phyloP scores from a whole-genome alignment of 2,888 invertebrate genomes.

The Pseudoips prasinana region DNA sequence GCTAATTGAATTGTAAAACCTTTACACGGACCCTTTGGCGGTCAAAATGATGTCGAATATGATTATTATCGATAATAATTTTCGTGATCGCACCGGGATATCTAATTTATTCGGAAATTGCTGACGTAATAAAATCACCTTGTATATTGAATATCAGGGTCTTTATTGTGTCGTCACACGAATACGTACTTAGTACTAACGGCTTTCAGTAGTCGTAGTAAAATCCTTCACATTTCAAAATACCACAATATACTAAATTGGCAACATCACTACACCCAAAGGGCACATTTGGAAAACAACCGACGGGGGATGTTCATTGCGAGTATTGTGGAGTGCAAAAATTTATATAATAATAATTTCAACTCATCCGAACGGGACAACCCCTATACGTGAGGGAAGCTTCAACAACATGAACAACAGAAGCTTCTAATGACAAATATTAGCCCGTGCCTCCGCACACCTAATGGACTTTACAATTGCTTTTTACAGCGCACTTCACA shows the following conservation, averaged over 20 bases:
- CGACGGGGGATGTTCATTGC: constrained; percentile 52
- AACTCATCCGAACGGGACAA: constrained; percentile 53
- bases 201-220: too few relatives aligned
- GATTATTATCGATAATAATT: constrained; percentile 71
- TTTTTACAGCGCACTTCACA: constrained; percentile 49
- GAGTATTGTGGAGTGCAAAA: constrained; percentile 42
- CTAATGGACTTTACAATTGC: constrained; percentile 75
- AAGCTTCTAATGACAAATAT: constrained; percentile 75
- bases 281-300: constrained; percentile 62
- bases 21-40: constrained; percentile 73
- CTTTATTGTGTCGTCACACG: too few relatives aligned
- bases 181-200: not conserved
- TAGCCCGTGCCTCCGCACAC: constrained; percentile 57
- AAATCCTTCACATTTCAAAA: constrained; percentile 4
- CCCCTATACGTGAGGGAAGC: constrained; percentile 42
- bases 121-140: constrained; percentile 34
- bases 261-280: constrained; percentile 49
- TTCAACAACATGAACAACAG: constrained; percentile 59
- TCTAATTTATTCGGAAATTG: constrained; percentile 46
- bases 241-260: constrained; percentile 13
- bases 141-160: too few relatives aligned
- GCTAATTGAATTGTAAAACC: constrained; percentile 80
- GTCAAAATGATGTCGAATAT: constrained; percentile 68
- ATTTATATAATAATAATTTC: constrained; percentile 68
- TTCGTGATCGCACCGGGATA: constrained; percentile 59